Percentiles rank a stretch among this genome's conserved stretches.
These are phyloP conservation scores for Scaptomyza caliginosa DNA, from an alignment of 2,888 invertebrate species.

Conservation along the genomic window DNA sequence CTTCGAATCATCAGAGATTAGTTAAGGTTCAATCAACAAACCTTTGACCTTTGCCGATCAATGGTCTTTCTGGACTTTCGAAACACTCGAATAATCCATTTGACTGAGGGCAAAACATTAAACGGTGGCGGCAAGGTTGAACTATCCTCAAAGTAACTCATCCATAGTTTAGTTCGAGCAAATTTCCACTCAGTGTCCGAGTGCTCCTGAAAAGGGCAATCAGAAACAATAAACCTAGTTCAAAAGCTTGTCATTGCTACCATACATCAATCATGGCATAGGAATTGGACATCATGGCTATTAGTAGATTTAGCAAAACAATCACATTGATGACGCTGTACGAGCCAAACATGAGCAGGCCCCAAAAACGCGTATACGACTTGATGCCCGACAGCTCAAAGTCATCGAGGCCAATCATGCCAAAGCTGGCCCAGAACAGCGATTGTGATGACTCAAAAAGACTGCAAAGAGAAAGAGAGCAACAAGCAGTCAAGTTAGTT, in stretches of 20 bases:
- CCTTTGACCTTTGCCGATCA: slow-evolving; percentile 82
- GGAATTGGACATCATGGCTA: slow-evolving; percentile 99
- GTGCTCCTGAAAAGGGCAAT: slow-evolving; percentile 88
- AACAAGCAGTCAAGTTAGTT: not conserved
- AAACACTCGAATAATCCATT: slow-evolving; percentile 88
- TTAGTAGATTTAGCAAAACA: slow-evolving; percentile 95
- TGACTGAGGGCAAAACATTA: slow-evolving; percentile 95
- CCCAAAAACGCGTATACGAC: slow-evolving; percentile 96
- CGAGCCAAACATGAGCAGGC: slow-evolving; percentile 97
- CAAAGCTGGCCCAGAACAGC: slow-evolving; percentile 98
- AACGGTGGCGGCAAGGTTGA: slow-evolving; percentile 97
- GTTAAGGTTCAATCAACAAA: slow-evolving; percentile 26
- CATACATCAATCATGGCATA: slow-evolving; percentile 95
- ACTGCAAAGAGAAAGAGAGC: slow-evolving; percentile 84
- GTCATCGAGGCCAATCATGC: slow-evolving; percentile 93
- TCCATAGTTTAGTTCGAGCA: slow-evolving; percentile 96
- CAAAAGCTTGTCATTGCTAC: slow-evolving; percentile 69
- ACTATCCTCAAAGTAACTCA: slow-evolving; percentile 97
- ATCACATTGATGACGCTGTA: slow-evolving; percentile 98
- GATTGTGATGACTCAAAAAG: slow-evolving; percentile 97
- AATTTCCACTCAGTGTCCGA: slow-evolving; percentile 99
- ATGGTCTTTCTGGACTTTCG: slow-evolving; percentile 85
- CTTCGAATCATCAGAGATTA: not conserved
- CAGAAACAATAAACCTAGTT: slow-evolving; percentile 7
- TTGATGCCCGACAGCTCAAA: slow-evolving; percentile 95